phyloP scores from a whole-genome alignment of 2,113 vertebrate species.

The Alaudala cheleensis region DNA sequence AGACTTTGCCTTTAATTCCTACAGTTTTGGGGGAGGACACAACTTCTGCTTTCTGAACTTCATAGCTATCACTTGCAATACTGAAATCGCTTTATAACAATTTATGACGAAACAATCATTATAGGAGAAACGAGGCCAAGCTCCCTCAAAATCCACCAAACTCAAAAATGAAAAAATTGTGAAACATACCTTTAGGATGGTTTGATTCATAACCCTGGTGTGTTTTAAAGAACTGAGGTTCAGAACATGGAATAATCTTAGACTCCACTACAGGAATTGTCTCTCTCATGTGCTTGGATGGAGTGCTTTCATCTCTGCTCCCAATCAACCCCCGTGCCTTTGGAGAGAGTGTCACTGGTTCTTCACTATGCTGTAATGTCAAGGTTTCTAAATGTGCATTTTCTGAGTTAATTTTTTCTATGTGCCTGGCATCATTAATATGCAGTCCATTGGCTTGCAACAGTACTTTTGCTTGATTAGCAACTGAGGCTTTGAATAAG shows the following conservation, averaged over 20 bases:
- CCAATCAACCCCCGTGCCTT: constrained; percentile 23
- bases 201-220: constrained; percentile 60
- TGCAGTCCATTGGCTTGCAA: constrained; percentile 45
- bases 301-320: not conserved
- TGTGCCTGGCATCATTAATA: not conserved
- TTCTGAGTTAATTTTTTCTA: not conserved
- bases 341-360: not conserved
- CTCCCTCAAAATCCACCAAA: not conserved
- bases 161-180: rapidly evolving
- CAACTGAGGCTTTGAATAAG: constrained; percentile 56
- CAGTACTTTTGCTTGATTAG: constrained; percentile 51
- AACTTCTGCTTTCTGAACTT: not conserved
- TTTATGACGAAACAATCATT: not conserved
- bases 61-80: not conserved
- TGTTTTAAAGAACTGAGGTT: constrained; percentile 42
- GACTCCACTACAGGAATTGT: constrained; percentile 42
- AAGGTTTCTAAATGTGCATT: not conserved
- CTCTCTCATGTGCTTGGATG: constrained; percentile 18
- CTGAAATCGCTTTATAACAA: not conserved
- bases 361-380: not conserved
- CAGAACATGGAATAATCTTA: constrained; percentile 44
- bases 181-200: constrained; percentile 67
- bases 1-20: not conserved
- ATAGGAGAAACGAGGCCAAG: not conserved
- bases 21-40: not conserved